Base-by-base conservation (phyloP, 2,797 vertebrate genomes). In the Cottoperca gobio region DNA sequence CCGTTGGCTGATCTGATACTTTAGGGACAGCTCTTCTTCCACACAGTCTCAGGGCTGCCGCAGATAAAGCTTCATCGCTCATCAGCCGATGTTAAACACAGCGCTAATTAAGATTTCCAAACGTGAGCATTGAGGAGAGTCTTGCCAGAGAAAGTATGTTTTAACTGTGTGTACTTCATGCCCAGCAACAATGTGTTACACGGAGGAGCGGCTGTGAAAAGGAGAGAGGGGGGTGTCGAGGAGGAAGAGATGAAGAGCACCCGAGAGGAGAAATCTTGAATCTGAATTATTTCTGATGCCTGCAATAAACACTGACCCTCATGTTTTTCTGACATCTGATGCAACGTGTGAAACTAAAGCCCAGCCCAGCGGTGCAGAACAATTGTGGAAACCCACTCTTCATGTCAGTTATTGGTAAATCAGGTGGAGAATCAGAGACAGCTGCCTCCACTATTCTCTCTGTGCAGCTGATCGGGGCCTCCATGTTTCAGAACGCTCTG, bases 321-420 rank as follows among this genome's bases (percentile, higher is more conserved):
- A 79, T 78, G 71, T 84, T 87, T 87, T 82, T 72, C 75, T 79
- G 83, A 82, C 86, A 88, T 81, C 83, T 82, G 87, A 88, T 75
- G 84, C 76, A 75, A 78, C 50, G 79, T 79, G 77, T 79, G 73
- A 86, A 88, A 84, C 52, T 31, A 81, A 88, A 86, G 85, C 63
- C 68, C 73, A 59, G 86, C 54, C 54, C 81, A 65, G 59, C 83
- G 76, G 83, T 88, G 87, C 82, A 81, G 75, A 85, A 82, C 73
- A 65, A 73, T 68, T 61, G 70, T 75, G 52, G 49, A 84, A 77
- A 88, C 66, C 58, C 12, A 61, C 65, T 86, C 76, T 82, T 82
- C 82, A 73, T 86, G 84, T 79, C 84, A 89, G 71, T 84, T 88
- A 76, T 76, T 86, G 79, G 79, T 74, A 83, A 86, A 89, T 88